Percentiles rank a stretch among this genome's conserved stretches.
These are phyloP conservation scores for Trileptium ribeirensis DNA, from an alignment of 2,888 invertebrate genomes.

Conservation along the genomic window DNA sequence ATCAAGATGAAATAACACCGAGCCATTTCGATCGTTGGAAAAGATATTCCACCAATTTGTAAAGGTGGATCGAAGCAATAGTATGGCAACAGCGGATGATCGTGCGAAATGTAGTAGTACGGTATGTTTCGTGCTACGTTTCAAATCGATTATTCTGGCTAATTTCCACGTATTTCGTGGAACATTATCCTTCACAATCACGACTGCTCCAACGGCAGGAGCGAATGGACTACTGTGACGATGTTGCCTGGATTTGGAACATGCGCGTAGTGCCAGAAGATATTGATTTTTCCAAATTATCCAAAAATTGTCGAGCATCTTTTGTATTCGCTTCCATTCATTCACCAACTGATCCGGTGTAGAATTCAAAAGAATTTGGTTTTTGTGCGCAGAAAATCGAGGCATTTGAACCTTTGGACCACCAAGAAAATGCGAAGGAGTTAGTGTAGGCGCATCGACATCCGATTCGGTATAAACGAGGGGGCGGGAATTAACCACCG, in stretches of 20 bases:
- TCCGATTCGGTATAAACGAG: not conserved
- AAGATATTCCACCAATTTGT: not conserved
- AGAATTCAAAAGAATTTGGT: not conserved
- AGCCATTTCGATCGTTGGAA: not conserved
- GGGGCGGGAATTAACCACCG: conserved; percentile 10
- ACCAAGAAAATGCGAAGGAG: conserved; percentile 3
- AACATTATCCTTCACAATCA: not conserved
- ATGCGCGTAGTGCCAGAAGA: not conserved
- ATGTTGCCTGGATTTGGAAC: not conserved
- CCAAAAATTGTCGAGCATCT: conserved; percentile 4
- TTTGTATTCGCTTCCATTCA: not conserved
- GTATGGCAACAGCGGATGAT: not conserved
- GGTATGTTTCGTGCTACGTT: too few species aligned
- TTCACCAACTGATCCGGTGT: not conserved
- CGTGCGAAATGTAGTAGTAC: not conserved
- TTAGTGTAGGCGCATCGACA: not conserved
- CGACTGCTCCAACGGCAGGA: conserved; percentile 8
- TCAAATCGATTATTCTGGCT: not conserved
- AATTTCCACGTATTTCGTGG: conserved; percentile 12
- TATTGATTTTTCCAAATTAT: not conserved
- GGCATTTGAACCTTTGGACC: not conserved
- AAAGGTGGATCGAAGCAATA: not conserved
- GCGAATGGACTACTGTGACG: not conserved
- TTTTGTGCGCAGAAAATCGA: not conserved
- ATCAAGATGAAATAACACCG: not conserved